These are phyloP conservation scores for Adineta ricciae DNA, from an alignment of 2,888 invertebrate species.

Conservation along the genomic window DNA sequence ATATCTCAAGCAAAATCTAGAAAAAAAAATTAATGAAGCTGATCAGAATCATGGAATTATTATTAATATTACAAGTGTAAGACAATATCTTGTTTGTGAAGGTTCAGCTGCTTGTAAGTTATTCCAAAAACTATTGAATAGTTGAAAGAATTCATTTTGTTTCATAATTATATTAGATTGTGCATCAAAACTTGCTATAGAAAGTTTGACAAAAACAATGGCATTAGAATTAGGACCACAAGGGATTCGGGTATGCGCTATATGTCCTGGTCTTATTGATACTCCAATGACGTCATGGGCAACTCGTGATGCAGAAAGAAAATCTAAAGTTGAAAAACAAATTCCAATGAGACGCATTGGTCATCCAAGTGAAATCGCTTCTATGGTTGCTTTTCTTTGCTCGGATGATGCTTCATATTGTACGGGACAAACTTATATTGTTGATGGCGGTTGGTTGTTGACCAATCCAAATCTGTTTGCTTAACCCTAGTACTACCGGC, in stretches of 20 bases:
- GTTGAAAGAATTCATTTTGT: too few relatives aligned
- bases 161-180: too few relatives aligned
- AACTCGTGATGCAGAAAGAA: not conserved
- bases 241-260: constrained; percentile 34
- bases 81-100: too few relatives aligned
- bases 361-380: not conserved
- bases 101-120: not conserved
- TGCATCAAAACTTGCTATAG: constrained; percentile 34
- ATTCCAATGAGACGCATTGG: not conserved
- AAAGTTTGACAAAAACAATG: constrained; percentile 33
- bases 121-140: too few relatives aligned
- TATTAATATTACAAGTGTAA: not conserved
- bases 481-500: too few relatives aligned
- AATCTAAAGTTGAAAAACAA: not conserved
- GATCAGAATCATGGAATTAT: not conserved
- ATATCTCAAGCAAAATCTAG: not conserved
- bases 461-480: not conserved
- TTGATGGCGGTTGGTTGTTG: not conserved
- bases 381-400: not conserved
- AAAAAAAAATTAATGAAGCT: not conserved
- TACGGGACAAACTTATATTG: not conserved
- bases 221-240: constrained; percentile 33
- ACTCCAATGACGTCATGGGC: constrained; percentile 22
- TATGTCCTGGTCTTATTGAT: constrained; percentile 33
- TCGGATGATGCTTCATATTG: not conserved